A percentile compares a stretch with the other conserved stretches of the same genome.
Conservation (phyloP, 1,140 invertebrate genomes). For the Anoplolepis gracilipes region DNA sequence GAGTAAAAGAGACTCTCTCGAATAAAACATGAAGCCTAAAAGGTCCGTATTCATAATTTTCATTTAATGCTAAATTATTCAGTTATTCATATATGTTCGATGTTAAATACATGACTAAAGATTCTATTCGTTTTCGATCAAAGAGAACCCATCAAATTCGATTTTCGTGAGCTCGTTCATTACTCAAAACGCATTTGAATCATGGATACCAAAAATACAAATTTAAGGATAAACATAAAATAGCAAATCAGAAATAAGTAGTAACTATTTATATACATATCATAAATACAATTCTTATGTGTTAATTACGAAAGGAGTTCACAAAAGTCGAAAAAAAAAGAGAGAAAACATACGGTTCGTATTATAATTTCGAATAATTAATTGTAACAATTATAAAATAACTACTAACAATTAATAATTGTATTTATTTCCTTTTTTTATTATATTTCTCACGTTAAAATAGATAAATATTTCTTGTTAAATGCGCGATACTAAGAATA, state of each 20-base stretch:
- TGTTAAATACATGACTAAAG: background rate
- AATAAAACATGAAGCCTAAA: too few relatives aligned
- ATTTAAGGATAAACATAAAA: background rate
- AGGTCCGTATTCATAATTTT: background rate
- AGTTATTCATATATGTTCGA: background rate
- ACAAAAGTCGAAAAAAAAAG: background rate
- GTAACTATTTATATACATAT: background rate
- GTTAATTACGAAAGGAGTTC: background rate
- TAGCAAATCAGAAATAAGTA: background rate
- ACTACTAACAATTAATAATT: background rate
- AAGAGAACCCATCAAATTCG: background rate
- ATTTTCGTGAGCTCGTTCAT: background rate
- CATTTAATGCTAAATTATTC: background rate
- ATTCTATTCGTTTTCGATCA: background rate
- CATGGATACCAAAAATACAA: background rate
- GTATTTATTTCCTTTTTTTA: background rate
- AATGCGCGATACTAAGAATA: background rate
- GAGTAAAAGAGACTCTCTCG: too few relatives aligned
- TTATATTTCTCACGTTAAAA: background rate
- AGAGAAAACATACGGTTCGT: background rate
- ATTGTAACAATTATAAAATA: background rate
- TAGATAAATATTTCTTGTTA: background rate
- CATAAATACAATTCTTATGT: background rate
- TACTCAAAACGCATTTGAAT: background rate
- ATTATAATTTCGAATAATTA: background rate